Base-by-base conservation (phyloP, 2,797 vertebrate species). In the Mus spretus region DNA sequence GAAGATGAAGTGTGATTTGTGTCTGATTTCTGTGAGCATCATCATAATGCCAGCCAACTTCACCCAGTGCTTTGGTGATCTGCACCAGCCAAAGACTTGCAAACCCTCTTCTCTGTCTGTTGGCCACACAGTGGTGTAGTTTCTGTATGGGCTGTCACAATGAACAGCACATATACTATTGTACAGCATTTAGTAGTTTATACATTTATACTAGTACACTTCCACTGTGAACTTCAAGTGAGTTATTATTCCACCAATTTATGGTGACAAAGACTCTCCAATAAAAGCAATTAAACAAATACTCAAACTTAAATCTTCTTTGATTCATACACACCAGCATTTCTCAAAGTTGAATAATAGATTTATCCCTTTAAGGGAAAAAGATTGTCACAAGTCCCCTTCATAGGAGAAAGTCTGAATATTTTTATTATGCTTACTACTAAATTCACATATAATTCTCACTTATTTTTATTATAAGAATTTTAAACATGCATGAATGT, bases 331-430 rank as follows among this genome's bases (percentile, higher is more conserved):
- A 85, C 14, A 82, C 24, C 15, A 74, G 14, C 44, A 59, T 81
- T 92, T 92, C 91, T 96, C 44, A 91, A 80, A 79, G n/a, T 90
- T 74, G 31, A 90, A 57, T 53, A 70, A 65, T 80, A 1, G 40
- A 2, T 91, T n/a, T 83, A 53, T 31, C 37, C 3, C 70, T 79
- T n/a, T 22, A 50, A 82, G 88, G 31, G 65, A 1, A 50, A 80
- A 78, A 87, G 83, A 82, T 63, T 74, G 37, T 82, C 79, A 88
- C 81, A 92, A 57, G 61, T 53, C 20, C 17, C 13, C 63, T 20
- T 34, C 59, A 57, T 20, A 26, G 14, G 37, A 80, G 22, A n/a
- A 50, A 70, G 7, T 70, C n/a, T 90, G 14, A 20, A 28, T 85
- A 88, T 47, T 92, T 92, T 72, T 92, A 50, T 63, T 78, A 12